These are phyloP conservation scores for Lanius ludovicianus DNA, from an alignment of 2,113 vertebrate species.

Conservation along the genomic window DNA sequence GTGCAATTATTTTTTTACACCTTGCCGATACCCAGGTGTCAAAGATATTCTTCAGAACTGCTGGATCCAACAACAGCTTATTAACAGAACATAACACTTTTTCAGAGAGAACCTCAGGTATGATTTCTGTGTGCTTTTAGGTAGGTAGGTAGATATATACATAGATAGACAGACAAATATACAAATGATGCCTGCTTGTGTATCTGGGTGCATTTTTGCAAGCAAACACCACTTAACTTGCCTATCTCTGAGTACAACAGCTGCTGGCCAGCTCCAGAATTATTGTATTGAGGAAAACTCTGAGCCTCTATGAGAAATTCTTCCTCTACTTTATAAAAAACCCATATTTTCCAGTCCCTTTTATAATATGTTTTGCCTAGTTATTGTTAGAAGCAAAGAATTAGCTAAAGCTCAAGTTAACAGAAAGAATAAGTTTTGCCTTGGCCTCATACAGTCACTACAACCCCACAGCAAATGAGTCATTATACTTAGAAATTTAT, in stretches of 20 bases:
- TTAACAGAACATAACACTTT: background rate
- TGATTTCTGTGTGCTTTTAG: background rate
- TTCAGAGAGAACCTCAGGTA: background rate
- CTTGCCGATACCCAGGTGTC: background rate
- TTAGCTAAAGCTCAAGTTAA: background rate
- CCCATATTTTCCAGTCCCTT: background rate
- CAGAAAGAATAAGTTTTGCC: background rate
- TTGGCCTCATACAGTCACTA: background rate
- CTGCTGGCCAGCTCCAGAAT: background rate
- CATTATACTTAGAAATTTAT: background rate
- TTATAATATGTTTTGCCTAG: background rate
- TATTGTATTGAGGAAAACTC: background rate
- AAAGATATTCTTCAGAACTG: background rate
- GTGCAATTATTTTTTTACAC: background rate
- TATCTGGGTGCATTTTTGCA: background rate
- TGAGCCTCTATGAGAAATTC: background rate
- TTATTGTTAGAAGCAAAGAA: background rate
- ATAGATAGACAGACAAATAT: background rate
- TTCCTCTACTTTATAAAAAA: background rate
- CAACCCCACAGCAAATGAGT: background rate
- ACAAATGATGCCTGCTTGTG: background rate
- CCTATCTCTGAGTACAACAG: background rate
- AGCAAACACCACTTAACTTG: background rate
- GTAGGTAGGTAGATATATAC: too few relatives aligned
- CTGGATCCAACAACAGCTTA: background rate